Percentiles rank a stretch among this genome's conserved stretches.
Conservation (phyloP, 1,140 invertebrate species). For the Euglossa dilemma region DNA sequence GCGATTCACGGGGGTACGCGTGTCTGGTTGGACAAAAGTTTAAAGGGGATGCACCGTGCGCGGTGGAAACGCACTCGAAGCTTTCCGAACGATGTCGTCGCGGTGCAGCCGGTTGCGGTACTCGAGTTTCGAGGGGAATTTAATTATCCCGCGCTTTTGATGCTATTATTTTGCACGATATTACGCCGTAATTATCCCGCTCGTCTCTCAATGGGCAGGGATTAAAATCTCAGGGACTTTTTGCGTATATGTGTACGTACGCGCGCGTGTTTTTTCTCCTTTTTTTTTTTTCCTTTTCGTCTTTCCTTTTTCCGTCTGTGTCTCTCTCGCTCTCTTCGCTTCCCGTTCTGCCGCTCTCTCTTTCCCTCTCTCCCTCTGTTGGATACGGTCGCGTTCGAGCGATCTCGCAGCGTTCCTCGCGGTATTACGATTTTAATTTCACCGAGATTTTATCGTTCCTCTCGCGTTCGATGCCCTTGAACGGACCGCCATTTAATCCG, state of each 20-base stretch:
- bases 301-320: not conserved
- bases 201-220: conserved; percentile 55
- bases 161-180: conserved; percentile 62
- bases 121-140: conserved; percentile 52
- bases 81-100: not conserved
- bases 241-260: not conserved
- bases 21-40: conserved; percentile 25
- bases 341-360: not conserved
- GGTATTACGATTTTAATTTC: conserved; percentile 56
- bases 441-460: conserved; percentile 39
- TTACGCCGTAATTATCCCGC: conserved; percentile 57
- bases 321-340: not conserved
- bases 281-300: no score
- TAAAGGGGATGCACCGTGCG: conserved; percentile 48
- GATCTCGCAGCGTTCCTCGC: not conserved
- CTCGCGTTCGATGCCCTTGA: conserved; percentile 39
- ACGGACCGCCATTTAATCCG: conserved; percentile 33
- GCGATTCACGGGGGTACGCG: not conserved
- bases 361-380: not conserved
- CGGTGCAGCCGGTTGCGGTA: conserved; percentile 29
- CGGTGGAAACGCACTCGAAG: conserved; percentile 12
- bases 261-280: not conserved
- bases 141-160: conserved; percentile 60
- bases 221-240: conserved; percentile 60
- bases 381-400: not conserved